Conservation (phyloP, 2,888 invertebrate species). For the Drosophila macrothrix region DNA sequence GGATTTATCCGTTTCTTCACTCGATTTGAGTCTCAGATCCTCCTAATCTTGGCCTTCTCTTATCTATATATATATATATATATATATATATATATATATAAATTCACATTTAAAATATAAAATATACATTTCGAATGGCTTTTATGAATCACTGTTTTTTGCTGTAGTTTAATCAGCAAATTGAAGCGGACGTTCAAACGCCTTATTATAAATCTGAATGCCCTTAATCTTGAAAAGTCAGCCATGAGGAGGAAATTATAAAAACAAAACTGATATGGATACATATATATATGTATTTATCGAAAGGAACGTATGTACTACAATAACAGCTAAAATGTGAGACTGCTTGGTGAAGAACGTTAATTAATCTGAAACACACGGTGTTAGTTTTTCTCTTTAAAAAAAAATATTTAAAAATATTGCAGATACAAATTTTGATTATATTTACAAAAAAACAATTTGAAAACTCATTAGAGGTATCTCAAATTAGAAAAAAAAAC, state of each 20-base stretch:
- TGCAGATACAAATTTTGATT: constrained; percentile 67
- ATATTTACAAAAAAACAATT: constrained; percentile 66
- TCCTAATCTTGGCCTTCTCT: constrained; percentile 22
- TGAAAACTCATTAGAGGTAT: constrained; percentile 45
- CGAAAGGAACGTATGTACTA: constrained; percentile 42
- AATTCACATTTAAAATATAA: constrained; percentile 44
- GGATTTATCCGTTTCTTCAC: constrained; percentile 22
- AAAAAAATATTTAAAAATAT: constrained; percentile 12
- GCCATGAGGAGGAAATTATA: constrained; percentile 7
- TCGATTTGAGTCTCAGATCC: constrained; percentile 1
- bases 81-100: constrained; percentile 19
- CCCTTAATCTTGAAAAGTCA: constrained; percentile 29
- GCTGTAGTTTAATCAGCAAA: constrained; percentile 51
- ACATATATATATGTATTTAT: constrained; percentile 21
- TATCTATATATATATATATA: constrained; percentile 44
- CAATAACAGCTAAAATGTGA: constrained; percentile 76
- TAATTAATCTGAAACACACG: constrained; percentile 13
- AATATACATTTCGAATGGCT: constrained; percentile 60
- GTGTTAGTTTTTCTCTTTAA: constrained; percentile 12
- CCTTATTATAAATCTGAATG: constrained; percentile 60
- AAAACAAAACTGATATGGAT: constrained; percentile 15
- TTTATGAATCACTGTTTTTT: constrained; percentile 46
- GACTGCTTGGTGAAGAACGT: constrained; percentile 55
- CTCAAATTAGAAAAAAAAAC: constrained; percentile 54
- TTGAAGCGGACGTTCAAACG: constrained; percentile 68